Conservation (phyloP, 2,113 vertebrate species). For the Speoplatyrhinus poulsoni region DNA sequence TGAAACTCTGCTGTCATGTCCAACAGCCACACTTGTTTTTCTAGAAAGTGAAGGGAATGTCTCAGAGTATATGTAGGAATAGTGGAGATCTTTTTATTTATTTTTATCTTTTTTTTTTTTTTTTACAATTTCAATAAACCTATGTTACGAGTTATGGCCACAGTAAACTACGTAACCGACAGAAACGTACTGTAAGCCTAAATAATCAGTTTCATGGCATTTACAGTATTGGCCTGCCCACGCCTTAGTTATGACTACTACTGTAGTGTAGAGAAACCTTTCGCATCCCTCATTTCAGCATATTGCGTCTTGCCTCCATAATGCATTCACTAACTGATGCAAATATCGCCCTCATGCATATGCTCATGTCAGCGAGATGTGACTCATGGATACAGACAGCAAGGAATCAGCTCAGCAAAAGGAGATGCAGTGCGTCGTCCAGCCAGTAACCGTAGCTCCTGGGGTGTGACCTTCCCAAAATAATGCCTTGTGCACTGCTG, state of each 20-base stretch:
- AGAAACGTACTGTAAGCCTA: no score
- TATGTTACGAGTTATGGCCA: no score
- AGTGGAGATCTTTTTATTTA: no score
- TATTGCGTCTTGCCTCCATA: background rate
- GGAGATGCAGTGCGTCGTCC: slow-evolving; percentile 23
- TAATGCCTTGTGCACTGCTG: slow-evolving; percentile 36
- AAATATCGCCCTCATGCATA: background rate
- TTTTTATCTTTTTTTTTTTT: no score
- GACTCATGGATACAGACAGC: slow-evolving; percentile 31
- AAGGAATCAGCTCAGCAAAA: slow-evolving; percentile 38
- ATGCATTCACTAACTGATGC: background rate
- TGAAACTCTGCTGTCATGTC: no score
- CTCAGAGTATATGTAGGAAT: no score
- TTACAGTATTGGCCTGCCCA: background rate
- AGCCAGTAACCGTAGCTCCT: slow-evolving; percentile 34
- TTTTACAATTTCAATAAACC: no score
- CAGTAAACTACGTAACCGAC: no score
- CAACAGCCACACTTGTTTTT: no score
- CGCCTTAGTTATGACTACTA: background rate
- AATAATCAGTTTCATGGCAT: no score
- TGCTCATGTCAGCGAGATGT: slow-evolving; percentile 11
- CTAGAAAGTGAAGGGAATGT: no score
- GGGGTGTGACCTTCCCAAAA: slow-evolving; percentile 26
- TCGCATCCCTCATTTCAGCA: background rate
- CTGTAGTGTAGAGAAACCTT: background rate